Conservation (phyloP, 2,888 invertebrate genomes). For the Drosophila borborema region DNA sequence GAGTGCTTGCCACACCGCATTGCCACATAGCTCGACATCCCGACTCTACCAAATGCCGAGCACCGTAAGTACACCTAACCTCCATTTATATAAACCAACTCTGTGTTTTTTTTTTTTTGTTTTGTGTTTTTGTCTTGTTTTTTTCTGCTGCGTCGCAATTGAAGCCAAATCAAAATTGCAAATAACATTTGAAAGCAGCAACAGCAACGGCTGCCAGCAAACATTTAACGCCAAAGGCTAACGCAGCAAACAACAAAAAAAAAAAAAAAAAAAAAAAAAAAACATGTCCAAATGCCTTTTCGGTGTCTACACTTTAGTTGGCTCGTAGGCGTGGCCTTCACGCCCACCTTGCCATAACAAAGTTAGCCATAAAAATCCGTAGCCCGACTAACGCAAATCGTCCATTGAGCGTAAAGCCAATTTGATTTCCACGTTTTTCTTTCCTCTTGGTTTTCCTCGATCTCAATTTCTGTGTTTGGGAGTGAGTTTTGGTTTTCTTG, state of each 20-base stretch:
- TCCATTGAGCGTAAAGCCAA: conserved; percentile 66
- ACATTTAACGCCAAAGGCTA: conserved; percentile 52
- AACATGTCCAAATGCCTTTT: conserved; percentile 36
- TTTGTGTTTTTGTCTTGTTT: too few relatives aligned
- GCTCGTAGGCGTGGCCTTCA: conserved; percentile 35
- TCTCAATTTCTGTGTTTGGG: neutral
- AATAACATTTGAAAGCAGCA: conserved; percentile 48
- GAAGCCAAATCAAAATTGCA: conserved; percentile 52
- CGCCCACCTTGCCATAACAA: conserved; percentile 56
- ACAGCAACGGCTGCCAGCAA: conserved; percentile 23
- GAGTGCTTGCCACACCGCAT: conserved; percentile 57
- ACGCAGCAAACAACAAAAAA: conserved; percentile 26
- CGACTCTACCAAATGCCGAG: conserved; percentile 48
- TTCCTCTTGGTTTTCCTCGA: conserved; percentile 8
- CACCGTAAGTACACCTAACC: conserved; percentile 57
- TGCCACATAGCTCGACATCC: conserved; percentile 43
- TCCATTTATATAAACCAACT: conserved; percentile 20
- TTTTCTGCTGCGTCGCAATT: conserved; percentile 23
- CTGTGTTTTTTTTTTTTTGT: neutral
- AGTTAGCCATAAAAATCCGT: conserved; percentile 66
- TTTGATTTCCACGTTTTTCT: conserved; percentile 62
- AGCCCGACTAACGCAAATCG: conserved; percentile 70
- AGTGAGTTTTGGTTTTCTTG: neutral
- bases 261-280: neutral
- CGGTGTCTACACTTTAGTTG: conserved; percentile 26